Conservation (phyloP, 2,113 vertebrate species). For the Syrmaticus mikado region DNA sequence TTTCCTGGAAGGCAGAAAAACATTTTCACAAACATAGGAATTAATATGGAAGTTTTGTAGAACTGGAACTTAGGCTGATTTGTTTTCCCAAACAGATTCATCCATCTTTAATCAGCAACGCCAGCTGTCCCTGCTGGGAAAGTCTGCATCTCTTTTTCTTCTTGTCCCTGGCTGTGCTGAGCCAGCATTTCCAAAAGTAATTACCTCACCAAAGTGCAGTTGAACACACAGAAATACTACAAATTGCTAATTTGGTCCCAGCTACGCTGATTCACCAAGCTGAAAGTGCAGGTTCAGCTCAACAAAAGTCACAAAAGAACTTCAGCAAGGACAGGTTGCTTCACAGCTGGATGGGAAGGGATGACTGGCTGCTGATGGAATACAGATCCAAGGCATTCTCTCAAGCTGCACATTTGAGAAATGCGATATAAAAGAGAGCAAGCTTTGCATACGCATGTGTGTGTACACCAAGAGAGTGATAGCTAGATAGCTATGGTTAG, state of each 20-base stretch:
- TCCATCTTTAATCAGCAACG: slow-evolving; percentile 32
- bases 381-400: background rate
- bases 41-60: slow-evolving; percentile 10
- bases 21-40: background rate
- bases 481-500: background rate
- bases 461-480: background rate
- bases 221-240: slow-evolving; percentile 14
- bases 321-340: background rate
- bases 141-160: slow-evolving; percentile 4
- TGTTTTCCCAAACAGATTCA: slow-evolving; percentile 54
- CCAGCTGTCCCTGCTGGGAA: slow-evolving; percentile 48
- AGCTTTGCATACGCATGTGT: rapidly evolving
- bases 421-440: background rate
- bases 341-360: rapidly evolving
- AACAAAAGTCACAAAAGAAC: background rate
- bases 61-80: slow-evolving; percentile 23
- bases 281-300: background rate
- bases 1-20: background rate
- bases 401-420: background rate
- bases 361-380: background rate
- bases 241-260: background rate
- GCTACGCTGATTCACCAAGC: background rate
- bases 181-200: slow-evolving; percentile 39
- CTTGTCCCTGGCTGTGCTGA: slow-evolving; percentile 27
- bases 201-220: background rate